Conservation (phyloP, 2,113 vertebrate genomes). For the Myiagra hebetior region DNA sequence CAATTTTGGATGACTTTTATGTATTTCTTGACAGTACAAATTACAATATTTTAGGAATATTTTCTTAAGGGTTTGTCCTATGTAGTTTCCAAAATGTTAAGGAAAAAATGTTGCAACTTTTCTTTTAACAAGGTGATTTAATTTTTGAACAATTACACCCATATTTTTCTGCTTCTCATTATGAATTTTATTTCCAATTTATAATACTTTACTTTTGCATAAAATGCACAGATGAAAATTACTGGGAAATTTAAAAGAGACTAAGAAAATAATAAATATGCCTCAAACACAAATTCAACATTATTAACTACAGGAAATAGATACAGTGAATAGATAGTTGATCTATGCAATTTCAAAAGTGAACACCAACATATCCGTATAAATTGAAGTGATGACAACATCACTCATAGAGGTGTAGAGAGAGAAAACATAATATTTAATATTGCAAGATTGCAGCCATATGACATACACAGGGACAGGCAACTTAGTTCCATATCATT, state of each 20-base stretch:
- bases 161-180: background rate
- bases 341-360: background rate
- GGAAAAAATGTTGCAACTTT: background rate
- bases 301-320: background rate
- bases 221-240: background rate
- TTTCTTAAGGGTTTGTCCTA: background rate
- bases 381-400: background rate
- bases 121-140: background rate
- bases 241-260: background rate
- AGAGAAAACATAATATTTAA: background rate
- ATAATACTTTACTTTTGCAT: background rate
- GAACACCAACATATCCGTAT: background rate
- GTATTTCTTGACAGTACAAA: background rate
- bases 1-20: background rate
- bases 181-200: background rate
- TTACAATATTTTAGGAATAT: background rate
- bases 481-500: background rate
- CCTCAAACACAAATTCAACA: background rate
- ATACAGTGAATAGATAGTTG: background rate
- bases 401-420: background rate
- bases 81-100: background rate
- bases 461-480: background rate
- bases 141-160: background rate
- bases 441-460: background rate
- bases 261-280: background rate